These are phyloP conservation scores for Leuciscus waleckii DNA, from an alignment of 2,797 vertebrate genomes.

Conservation along the genomic window DNA sequence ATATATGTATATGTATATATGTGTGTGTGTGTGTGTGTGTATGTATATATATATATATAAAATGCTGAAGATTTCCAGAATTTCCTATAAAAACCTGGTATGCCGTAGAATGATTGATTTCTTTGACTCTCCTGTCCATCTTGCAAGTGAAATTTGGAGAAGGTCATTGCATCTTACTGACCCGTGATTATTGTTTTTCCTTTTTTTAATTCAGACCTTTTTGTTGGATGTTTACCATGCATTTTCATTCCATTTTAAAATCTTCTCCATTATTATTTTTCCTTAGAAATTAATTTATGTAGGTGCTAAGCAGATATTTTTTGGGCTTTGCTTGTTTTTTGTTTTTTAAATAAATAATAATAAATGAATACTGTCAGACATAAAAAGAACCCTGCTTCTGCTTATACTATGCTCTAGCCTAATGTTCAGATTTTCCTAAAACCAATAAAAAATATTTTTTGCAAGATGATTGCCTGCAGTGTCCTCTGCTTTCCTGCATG, in stretches of 20 bases:
- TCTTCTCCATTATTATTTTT: constrained; percentile 8
- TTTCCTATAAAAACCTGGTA: constrained; percentile 41
- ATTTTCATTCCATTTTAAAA: constrained; percentile 47
- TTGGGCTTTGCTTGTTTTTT: neutral
- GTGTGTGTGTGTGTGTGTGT: too few relatives aligned
- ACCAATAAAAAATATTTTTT: constrained; percentile 18
- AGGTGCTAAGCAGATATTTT: neutral
- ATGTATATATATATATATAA: constrained; percentile 19
- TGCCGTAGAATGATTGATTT: constrained; percentile 45
- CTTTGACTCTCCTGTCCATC: constrained; percentile 56
- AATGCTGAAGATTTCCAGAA: constrained; percentile 55
- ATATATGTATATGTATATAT: too few relatives aligned
- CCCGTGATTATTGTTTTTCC: constrained; percentile 28
- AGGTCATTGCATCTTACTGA: constrained; percentile 57
- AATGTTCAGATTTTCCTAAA: neutral
- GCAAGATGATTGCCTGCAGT: constrained; percentile 51
- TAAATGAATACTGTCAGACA: neutral
- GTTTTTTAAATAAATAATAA: neutral
- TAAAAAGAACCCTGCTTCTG: neutral
- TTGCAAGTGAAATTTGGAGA: constrained; percentile 63
- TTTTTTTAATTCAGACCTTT: neutral
- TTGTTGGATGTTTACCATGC: constrained; percentile 21
- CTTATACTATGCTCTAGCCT: neutral
- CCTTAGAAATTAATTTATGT: neutral
- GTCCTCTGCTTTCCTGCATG: constrained; percentile 30